Evolutionary conservation across 2,113 vertebrate species (phyloP).

Genomic region (Oryzias curvinotus): DNA sequence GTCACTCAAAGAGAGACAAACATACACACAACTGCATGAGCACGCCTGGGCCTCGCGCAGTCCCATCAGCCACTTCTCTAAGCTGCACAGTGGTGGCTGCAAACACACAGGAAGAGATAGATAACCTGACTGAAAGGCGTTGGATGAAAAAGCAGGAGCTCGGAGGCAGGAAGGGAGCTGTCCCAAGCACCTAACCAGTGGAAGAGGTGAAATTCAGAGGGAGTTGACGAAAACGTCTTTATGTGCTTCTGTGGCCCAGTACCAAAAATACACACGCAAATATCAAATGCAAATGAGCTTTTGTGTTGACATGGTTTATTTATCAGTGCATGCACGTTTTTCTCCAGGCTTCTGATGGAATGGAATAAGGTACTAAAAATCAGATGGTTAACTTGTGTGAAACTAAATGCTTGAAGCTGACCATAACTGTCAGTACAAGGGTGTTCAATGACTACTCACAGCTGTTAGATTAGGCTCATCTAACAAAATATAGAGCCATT

Average conservation of each 20-base stretch:
- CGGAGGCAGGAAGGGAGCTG: conserved; percentile 37
- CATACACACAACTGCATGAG: conserved; percentile 14
- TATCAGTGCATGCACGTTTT: no score
- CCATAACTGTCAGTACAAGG: conserved; percentile 14
- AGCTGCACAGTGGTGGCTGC: conserved; percentile 69
- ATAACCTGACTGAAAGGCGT: conserved; percentile 46
- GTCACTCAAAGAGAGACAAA: conserved; percentile 20
- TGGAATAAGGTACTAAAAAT: no score
- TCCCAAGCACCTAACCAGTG: conserved; percentile 36
- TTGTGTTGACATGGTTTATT: no score
- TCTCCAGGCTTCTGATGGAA: no score
- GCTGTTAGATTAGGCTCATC: conserved; percentile 27
- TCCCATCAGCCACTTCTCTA: conserved; percentile 78
- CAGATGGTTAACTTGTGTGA: no score
- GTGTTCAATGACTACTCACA: conserved; percentile 22
- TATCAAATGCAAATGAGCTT: no score
- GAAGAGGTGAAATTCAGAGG: conserved; percentile 39
- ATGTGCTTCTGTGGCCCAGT: not conserved
- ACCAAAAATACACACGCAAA: no score
- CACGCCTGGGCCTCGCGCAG: conserved; percentile 70
- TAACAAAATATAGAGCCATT: conserved; percentile 28
- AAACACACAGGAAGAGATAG: conserved; percentile 56
- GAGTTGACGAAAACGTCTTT: conserved; percentile 25
- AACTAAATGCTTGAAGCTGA: not conserved
- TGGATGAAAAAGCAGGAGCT: conserved; percentile 29